These are phyloP conservation scores for Pachymerium ferrugineum DNA, from an alignment of 2,888 invertebrate species.

Conservation along the genomic window DNA sequence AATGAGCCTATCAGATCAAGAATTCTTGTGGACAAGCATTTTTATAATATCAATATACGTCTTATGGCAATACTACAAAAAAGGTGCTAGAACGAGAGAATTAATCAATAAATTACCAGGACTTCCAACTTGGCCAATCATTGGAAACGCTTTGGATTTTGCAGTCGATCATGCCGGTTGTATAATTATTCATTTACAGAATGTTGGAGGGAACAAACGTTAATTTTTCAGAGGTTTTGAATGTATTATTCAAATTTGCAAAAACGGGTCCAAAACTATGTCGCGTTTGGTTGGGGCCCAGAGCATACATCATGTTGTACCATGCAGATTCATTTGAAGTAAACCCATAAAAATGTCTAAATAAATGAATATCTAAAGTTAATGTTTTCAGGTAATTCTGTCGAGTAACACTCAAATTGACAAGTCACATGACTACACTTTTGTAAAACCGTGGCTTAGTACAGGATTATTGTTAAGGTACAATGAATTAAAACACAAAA, in stretches of 20 bases:
- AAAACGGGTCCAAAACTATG: too few species aligned
- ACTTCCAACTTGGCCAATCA: conserved; percentile 42
- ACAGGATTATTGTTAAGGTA: neutral
- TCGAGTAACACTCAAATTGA: neutral
- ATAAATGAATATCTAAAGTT: neutral
- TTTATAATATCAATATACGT: neutral
- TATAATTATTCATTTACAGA: too few species aligned
- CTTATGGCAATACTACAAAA: neutral
- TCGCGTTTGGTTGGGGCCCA: too few species aligned
- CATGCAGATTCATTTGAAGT: too few species aligned
- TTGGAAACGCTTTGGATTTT: conserved; percentile 43
- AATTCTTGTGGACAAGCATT: neutral
- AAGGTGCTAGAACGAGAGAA: conserved; percentile 42
- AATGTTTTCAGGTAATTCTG: neutral
- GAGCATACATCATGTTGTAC: too few species aligned
- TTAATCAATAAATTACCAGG: conserved; percentile 46
- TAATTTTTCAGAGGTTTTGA: too few species aligned
- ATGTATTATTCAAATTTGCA: too few species aligned
- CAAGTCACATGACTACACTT: neutral
- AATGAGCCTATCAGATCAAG: too few species aligned
- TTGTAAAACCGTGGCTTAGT: neutral
- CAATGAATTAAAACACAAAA: too few species aligned
- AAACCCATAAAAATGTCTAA: too few species aligned
- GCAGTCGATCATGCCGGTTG: conserved; percentile 41
- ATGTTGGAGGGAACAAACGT: too few species aligned